Percentiles rank a stretch among this genome's conserved stretches.
Conservation (phyloP, 2,113 vertebrate genomes). For the Formicarius rufipectus region DNA sequence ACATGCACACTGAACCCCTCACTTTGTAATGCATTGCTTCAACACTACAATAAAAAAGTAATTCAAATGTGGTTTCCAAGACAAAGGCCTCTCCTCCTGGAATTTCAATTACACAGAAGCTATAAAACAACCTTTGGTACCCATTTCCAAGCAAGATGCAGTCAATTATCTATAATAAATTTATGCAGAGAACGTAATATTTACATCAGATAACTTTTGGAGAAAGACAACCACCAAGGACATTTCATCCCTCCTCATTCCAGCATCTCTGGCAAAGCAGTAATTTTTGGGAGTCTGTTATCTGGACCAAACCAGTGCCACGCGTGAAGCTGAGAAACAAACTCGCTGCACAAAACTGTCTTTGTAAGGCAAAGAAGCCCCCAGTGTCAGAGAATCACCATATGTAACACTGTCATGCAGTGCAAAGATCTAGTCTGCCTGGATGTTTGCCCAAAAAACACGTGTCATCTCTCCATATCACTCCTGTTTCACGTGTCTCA, state of each 20-base stretch:
- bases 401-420: accelerated
- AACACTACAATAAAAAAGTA: neutral
- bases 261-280: neutral
- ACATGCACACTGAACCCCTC: conserved; percentile 28
- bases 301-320: neutral
- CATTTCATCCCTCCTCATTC: neutral
- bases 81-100: conserved; percentile 28
- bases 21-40: neutral
- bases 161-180: conserved; percentile 46
- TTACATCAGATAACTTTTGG: conserved; percentile 21
- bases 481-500: accelerated
- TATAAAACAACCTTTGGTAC: conserved; percentile 22
- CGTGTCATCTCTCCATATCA: accelerated
- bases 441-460: accelerated
- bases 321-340: neutral
- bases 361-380: neutral
- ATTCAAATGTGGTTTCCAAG: conserved; percentile 19
- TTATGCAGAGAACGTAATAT: conserved; percentile 29
- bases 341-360: neutral
- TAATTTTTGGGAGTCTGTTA: neutral
- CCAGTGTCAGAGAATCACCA: neutral
- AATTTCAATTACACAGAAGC: conserved; percentile 26
- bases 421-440: neutral
- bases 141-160: conserved; percentile 51
- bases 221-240: conserved; percentile 21